Conservation (phyloP, 2,888 invertebrate genomes). For the Noctua pronuba region DNA sequence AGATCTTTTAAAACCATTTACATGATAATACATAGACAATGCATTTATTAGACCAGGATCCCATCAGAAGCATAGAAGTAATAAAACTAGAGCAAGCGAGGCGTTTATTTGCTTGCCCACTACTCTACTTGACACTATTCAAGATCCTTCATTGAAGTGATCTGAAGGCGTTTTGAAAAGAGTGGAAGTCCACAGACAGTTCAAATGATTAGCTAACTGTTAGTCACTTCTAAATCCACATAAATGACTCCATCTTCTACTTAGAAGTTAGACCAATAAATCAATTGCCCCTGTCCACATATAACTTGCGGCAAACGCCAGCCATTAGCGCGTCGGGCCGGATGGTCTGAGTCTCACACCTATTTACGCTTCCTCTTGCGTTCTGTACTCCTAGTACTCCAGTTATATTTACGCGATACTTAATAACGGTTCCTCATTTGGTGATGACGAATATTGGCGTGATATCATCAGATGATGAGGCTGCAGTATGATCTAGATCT, state of each 20-base stretch:
- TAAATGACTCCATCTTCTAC: constrained; percentile 37
- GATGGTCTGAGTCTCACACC: constrained; percentile 89
- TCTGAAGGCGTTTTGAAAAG: background rate
- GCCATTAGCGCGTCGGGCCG: constrained; percentile 86
- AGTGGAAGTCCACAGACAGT: constrained; percentile 9
- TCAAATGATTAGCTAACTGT: constrained; percentile 5
- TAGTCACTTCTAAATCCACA: constrained; percentile 39
- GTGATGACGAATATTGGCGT: constrained; percentile 59
- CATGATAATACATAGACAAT: background rate
- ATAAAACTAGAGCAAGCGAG: background rate
- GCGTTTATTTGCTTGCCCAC: background rate
- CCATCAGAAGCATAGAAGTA: background rate
- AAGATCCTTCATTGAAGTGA: background rate
- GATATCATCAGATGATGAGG: constrained; percentile 60
- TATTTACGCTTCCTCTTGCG: constrained; percentile 87
- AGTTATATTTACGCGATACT: constrained; percentile 59
- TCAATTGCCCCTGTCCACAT: constrained; percentile 46
- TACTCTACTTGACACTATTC: background rate
- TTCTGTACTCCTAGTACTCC: constrained; percentile 83
- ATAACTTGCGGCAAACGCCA: constrained; percentile 70
- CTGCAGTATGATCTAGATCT: constrained; percentile 42
- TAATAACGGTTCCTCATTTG: constrained; percentile 58
- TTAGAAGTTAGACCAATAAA: constrained; percentile 44
- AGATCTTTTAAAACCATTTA: background rate
- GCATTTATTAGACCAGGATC: background rate